Conservation (phyloP, 2,113 vertebrate species). For the Pristiophorus japonicus region DNA sequence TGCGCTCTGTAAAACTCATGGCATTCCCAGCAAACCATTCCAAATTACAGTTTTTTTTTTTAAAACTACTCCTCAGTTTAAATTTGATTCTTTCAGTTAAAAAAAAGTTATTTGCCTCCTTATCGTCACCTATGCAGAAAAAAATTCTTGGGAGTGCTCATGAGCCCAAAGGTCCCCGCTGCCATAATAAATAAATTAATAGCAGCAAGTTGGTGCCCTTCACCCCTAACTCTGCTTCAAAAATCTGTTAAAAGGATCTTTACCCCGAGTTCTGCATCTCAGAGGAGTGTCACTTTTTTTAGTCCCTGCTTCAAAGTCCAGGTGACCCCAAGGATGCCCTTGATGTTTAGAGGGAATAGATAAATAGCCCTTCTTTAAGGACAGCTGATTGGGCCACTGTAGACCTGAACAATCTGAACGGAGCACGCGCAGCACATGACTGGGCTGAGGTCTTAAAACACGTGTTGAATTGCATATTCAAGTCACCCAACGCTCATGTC, state of each 20-base stretch:
- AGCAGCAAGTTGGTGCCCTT: neutral
- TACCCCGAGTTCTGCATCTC: neutral
- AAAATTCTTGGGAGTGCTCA: neutral
- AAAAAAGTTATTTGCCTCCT: neutral
- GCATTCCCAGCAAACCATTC: neutral
- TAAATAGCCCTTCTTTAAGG: neutral
- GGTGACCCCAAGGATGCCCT: neutral
- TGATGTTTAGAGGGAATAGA: neutral
- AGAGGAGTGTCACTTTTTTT: neutral
- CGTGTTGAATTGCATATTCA: neutral
- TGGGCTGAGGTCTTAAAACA: neutral
- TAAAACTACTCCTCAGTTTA: neutral
- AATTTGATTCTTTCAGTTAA: neutral
- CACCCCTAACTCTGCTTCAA: neutral
- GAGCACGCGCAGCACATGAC: neutral
- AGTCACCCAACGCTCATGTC: neutral
- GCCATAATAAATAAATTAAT: neutral
- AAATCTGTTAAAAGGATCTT: neutral
- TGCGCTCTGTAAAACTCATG: neutral
- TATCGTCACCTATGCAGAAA: neutral
- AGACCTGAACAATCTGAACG: neutral
- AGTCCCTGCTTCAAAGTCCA: neutral
- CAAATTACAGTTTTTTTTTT: neutral
- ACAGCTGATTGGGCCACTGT: neutral
- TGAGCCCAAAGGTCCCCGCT: neutral